A percentile compares a stretch with the other conserved stretches of the same genome.
Conservation (phyloP, 2,797 vertebrate genomes). For the Phyllotis vaccarum region DNA sequence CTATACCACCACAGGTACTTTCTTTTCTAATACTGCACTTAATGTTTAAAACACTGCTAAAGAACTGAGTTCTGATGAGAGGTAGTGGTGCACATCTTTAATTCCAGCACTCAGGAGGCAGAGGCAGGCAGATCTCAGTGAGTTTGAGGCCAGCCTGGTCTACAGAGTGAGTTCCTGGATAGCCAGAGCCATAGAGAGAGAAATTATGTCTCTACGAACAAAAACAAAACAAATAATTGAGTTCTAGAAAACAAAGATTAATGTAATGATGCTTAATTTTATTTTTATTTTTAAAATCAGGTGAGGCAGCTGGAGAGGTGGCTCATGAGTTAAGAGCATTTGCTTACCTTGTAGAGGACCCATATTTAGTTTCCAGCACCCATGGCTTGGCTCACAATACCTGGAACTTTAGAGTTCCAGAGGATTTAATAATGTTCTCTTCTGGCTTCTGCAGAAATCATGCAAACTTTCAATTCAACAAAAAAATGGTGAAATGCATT, state of each 20-base stretch:
- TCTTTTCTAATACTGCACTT: not conserved
- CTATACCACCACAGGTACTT: rapidly evolving
- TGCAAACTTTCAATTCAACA: not conserved
- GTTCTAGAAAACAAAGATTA: not conserved
- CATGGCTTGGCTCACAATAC: not conserved
- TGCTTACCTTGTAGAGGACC: not conserved
- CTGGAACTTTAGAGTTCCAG: not conserved
- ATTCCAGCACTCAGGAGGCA: not conserved
- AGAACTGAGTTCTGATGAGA: not conserved
- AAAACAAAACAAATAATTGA: not conserved
- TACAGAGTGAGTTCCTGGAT: not conserved
- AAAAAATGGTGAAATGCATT: not conserved
- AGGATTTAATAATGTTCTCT: not conserved
- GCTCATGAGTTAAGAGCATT: not conserved
- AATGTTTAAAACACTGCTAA: not conserved
- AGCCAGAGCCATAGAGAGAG: not conserved
- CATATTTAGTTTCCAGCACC: not conserved
- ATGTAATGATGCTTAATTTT: too few species aligned
- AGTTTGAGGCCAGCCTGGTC: not conserved
- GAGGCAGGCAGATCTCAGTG: not conserved
- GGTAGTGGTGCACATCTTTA: not conserved
- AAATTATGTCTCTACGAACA: not conserved
- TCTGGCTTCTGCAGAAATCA: not conserved
- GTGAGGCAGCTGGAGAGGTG: too few species aligned
- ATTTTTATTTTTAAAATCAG: not conserved